Evolutionary conservation across 2,113 vertebrate genomes (phyloP).

Genomic region (Phasianus colchicus): DNA sequence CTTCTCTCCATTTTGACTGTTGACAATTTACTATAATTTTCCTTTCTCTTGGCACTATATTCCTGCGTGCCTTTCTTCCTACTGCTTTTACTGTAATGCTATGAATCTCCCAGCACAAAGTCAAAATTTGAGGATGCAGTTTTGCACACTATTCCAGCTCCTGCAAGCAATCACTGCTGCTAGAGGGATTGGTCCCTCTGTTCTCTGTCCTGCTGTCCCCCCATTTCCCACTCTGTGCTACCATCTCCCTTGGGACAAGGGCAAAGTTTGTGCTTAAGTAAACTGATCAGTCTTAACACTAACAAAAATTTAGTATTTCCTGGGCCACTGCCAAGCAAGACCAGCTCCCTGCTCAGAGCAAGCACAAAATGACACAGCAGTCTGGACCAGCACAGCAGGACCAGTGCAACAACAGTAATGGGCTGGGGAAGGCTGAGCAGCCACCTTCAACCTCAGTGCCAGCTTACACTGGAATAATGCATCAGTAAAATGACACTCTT

Average conservation of each 20-base stretch:
- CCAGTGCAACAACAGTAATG: background rate
- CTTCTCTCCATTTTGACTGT: background rate
- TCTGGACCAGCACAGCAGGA: background rate
- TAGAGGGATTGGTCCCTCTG: background rate
- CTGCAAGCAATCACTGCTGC: background rate
- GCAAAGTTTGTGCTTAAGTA: background rate
- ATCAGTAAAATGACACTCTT: constrained; percentile 29
- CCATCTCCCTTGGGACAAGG: background rate
- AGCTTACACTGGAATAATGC: background rate
- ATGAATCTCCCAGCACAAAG: background rate
- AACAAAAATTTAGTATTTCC: background rate
- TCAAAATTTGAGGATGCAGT: background rate
- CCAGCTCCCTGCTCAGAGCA: background rate
- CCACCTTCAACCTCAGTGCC: background rate
- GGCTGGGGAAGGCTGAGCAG: background rate
- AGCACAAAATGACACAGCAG: background rate
- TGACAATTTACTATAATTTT: background rate
- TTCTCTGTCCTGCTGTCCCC: background rate
- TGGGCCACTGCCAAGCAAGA: background rate
- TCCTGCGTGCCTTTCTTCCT: background rate
- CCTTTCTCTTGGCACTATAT: background rate
- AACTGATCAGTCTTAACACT: background rate
- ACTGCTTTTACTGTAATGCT: background rate
- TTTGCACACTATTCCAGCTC: background rate
- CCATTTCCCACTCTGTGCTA: background rate